Evolutionary conservation across 1,140 invertebrate genomes (phyloP), one percentile per base, ranked within the genome.

Genomic region (Ridgeia piscesae): DNA sequence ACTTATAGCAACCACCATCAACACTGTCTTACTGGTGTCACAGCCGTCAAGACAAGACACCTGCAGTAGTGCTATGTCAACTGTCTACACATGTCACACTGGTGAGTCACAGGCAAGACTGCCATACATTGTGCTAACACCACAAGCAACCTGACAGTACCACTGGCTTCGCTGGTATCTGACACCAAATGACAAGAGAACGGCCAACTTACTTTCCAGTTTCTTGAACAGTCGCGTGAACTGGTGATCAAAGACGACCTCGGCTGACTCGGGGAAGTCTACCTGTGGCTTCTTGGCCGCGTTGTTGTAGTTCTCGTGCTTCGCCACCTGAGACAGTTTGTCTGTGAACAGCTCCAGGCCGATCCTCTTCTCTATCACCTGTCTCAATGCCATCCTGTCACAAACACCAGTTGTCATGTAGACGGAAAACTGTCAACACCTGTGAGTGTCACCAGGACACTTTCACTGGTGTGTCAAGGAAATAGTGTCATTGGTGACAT

Each of bases 211-310:
- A 96, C 96, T 95, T 95, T 97, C 96, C 93, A 96, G 93, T 77
- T 93, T 93, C 94, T 96, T 96, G 94, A 96, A 98, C 21, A 99
- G 96, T 94, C 97, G 97, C 94, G 98, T 99, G 96, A 99, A 99
- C 95, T 99, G 98, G 96, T 98, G 98, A 96, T 99, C 99, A 91
- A 99, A 97, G 35, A 99, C 96, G 33, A 99, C 96, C 93, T 99
- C 98, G 21, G 96, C 96, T 9, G 98, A 96, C 93, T 97, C 95
- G 95, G 97, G 98, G 27, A 97, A 97, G 58, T 97, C 96, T 6
- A 98, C 97, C 95, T 99, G 98, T 1, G 99, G 99, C 95, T 98
- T 98, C 96, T 99, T 99, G 1, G 98, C 97, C 42, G 99, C 98
- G 95, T 97, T 97, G 48, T 98, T 98, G 96, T 99, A 99, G 48